Base-by-base conservation (phyloP, 2,113 vertebrate species). In the Diadophis punctatus region DNA sequence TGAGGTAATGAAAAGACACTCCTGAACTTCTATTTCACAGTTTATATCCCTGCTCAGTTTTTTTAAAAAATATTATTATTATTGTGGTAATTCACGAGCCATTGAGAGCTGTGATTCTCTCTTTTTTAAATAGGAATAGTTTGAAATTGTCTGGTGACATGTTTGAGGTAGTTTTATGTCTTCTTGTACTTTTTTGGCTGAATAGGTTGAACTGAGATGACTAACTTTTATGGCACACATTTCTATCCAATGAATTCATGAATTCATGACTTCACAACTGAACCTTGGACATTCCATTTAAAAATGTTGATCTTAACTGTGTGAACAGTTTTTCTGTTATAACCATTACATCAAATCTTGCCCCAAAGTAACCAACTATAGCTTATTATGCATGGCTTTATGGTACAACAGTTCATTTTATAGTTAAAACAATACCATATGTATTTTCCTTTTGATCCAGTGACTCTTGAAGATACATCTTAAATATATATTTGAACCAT, bases 221-320 rank as follows among this genome's bases (percentile, higher is more conserved):
- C 91, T 92, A 95, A 85, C 90, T 94, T 95, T 96, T 95, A 93
- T 92, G 90, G 91, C 53, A 89, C 11, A 34, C 27, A 90, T 95
- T 95, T 96, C 80, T 88, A 95, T 90, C 46, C 2, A 3, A 46
- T 46, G 46, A 46, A 46, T 25, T 95, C 92, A 95, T 93, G 91
- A 96, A 97, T 97, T 96, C 48, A 90, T 93, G 92, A 90, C 63
- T 91, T 94, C 90, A 88, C 51, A 56, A 91, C 96, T 96, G 91
- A 84, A 96, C 94, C 92, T 94, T 93, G 48, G 60, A 89, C 91
- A 92, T 96, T 91, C 95, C 93, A 87, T 94, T 95, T 92, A 95
- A 95, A 92, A 95, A 92, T 84, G 51, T 27, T 90, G 90, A 91
- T 68, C 80, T 93, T 90, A 93, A 63, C 93, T 93, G 30, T 46